phyloP scores from a whole-genome alignment of 2,888 invertebrate genomes.

The Idaea biselata region DNA sequence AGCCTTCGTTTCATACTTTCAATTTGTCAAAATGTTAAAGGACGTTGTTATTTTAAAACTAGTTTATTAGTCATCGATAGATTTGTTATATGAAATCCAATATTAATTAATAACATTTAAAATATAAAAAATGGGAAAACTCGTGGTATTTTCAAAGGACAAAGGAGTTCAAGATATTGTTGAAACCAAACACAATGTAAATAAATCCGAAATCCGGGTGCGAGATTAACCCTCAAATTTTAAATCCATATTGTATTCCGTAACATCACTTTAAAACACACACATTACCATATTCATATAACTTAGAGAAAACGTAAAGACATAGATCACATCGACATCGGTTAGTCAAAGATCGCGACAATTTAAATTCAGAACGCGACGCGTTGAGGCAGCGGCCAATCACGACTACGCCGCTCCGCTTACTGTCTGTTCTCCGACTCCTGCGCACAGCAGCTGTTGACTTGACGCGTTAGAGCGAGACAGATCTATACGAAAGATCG shows the following conservation, averaged over 20 bases:
- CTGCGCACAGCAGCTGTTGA: constrained; percentile 62
- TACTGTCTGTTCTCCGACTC: constrained; percentile 73
- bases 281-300: constrained; percentile 41
- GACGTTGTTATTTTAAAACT: constrained; percentile 20
- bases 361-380: constrained; percentile 60
- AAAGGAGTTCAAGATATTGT: constrained; percentile 24
- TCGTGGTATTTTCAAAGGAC: background rate
- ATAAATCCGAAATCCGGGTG: constrained; percentile 33
- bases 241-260: constrained; percentile 21
- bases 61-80: constrained; percentile 23
- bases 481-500: constrained; percentile 33
- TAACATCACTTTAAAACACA: constrained; percentile 38
- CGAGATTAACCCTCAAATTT: constrained; percentile 14
- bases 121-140: background rate
- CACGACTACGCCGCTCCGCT: constrained; percentile 71
- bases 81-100: background rate
- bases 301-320: constrained; percentile 34
- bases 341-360: constrained; percentile 60
- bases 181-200: constrained; percentile 30
- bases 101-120: background rate
- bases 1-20: constrained; percentile 29
- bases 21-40: constrained; percentile 26
- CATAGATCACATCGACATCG: constrained; percentile 56
- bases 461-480: constrained; percentile 57
- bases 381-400: constrained; percentile 57